Conservation (phyloP, 2,113 vertebrate species). For the Callorhinus ursinus region DNA sequence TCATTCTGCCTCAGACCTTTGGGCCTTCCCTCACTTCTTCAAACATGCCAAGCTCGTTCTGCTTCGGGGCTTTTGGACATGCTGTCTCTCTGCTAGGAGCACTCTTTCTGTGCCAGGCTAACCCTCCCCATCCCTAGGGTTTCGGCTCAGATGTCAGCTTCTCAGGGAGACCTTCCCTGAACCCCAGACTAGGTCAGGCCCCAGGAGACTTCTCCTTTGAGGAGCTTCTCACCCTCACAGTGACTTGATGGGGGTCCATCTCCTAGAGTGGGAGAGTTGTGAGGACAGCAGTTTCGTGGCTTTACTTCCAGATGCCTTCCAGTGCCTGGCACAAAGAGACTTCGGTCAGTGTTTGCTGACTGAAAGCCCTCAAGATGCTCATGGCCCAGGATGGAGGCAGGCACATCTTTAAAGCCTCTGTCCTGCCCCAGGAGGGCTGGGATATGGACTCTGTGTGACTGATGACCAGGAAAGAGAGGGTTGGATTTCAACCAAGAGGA, state of each 20-base stretch:
- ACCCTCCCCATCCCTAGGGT: neutral
- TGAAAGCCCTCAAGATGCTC: neutral
- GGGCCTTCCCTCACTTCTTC: neutral
- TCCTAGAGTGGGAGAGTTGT: neutral
- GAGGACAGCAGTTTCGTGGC: neutral
- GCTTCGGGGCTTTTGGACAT: neutral
- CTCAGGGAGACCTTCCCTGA: neutral
- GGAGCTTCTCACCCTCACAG: neutral
- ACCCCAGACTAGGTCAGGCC: neutral
- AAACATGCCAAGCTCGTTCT: neutral
- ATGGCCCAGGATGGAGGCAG: neutral
- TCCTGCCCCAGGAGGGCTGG: neutral
- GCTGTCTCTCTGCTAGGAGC: neutral
- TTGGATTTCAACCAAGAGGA: neutral
- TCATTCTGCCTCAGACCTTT: neutral
- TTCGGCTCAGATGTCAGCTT: neutral
- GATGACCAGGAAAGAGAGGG: neutral
- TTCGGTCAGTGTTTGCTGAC: neutral
- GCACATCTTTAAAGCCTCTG: neutral
- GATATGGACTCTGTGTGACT: neutral
- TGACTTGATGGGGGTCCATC: neutral
- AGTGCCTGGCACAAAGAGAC: neutral
- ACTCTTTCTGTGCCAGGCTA: neutral
- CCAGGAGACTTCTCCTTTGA: neutral
- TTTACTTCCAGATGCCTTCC: neutral